Percentiles rank a stretch among this genome's conserved stretches.
Conservation (phyloP, 2,888 invertebrate genomes). For the Clepsis dumicolana region DNA sequence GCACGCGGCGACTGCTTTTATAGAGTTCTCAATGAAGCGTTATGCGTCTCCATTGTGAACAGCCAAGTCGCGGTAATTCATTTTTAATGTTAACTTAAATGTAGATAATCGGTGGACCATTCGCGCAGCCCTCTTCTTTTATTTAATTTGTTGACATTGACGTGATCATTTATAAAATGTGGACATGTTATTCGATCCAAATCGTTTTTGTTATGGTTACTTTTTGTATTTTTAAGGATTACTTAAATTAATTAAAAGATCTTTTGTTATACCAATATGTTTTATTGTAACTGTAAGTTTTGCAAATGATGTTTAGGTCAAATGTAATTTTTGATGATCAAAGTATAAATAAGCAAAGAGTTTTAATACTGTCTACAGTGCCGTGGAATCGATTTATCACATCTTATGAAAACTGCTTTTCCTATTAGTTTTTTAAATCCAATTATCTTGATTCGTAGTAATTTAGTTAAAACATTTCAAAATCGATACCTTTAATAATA, state of each 20-base stretch:
- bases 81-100: constrained; percentile 80
- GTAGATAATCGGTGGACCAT: constrained; percentile 69
- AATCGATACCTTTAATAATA: too few species aligned
- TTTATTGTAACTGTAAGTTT: constrained; percentile 31
- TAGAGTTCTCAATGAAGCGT: constrained; percentile 75
- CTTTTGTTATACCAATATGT: constrained; percentile 16
- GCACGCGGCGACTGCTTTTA: constrained; percentile 77
- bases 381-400: not conserved
- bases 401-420: not conserved
- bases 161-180: constrained; percentile 46
- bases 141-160: constrained; percentile 59
- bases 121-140: constrained; percentile 53
- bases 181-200: constrained; percentile 28
- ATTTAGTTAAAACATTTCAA: too few species aligned
- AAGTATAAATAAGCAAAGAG: constrained; percentile 23
- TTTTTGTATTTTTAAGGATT: constrained; percentile 6
- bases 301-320: constrained; percentile 8
- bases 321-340: constrained; percentile 10
- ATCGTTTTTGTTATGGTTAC: constrained; percentile 12
- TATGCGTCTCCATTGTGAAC: constrained; percentile 70
- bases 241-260: constrained; percentile 16
- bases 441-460: not conserved
- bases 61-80: constrained; percentile 71
- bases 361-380: constrained; percentile 36
- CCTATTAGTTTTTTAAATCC: not conserved